Percentiles rank a stretch among this genome's conserved stretches.
Evolutionary conservation across 2,797 vertebrate species (phyloP).

Genomic region (Helostoma temminkii): DNA sequence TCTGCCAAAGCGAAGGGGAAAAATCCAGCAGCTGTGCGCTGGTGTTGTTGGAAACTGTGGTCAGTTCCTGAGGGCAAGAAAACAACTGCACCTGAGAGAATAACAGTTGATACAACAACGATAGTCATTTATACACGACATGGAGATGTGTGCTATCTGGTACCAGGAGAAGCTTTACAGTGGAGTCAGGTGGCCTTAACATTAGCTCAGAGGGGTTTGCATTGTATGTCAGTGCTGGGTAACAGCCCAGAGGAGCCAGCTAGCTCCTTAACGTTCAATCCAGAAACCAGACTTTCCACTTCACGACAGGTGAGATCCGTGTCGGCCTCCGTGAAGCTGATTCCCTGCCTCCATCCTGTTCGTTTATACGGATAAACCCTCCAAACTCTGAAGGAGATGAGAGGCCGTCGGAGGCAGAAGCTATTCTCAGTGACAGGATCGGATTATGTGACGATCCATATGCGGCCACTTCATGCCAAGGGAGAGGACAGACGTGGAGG

Average conservation of each 20-base stretch:
- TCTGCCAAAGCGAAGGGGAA: slow-evolving; percentile 32
- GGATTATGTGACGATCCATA: slow-evolving; percentile 76
- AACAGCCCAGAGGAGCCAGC: slow-evolving; percentile 54
- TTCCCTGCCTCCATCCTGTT: slow-evolving; percentile 55
- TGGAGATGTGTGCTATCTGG: slow-evolving; percentile 42
- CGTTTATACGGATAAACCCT: slow-evolving; percentile 54
- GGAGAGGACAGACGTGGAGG: slow-evolving; percentile 66
- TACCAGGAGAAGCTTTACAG: slow-evolving; percentile 58
- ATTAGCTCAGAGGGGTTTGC: slow-evolving; percentile 53
- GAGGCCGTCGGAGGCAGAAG: slow-evolving; percentile 33
- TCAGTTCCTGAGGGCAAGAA: slow-evolving; percentile 23
- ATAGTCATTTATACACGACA: slow-evolving; percentile 20
- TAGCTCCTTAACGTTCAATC: slow-evolving; percentile 73
- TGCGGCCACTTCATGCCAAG: slow-evolving; percentile 69
- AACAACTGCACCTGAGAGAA: slow-evolving; percentile 21
- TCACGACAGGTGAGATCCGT: slow-evolving; percentile 60
- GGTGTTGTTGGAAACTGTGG: slow-evolving; percentile 23
- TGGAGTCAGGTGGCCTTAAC: slow-evolving; percentile 70
- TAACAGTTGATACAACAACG: slow-evolving; percentile 3
- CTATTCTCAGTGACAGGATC: slow-evolving; percentile 74
- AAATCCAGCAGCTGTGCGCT: slow-evolving; percentile 23
- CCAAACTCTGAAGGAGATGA: slow-evolving; percentile 52
- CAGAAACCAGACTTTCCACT: slow-evolving; percentile 66
- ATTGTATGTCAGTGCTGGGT: slow-evolving; percentile 62
- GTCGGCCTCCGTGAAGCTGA: slow-evolving; percentile 61